Evolutionary conservation across 2,888 invertebrate species (phyloP).

Genomic region (Furcula furcula): DNA sequence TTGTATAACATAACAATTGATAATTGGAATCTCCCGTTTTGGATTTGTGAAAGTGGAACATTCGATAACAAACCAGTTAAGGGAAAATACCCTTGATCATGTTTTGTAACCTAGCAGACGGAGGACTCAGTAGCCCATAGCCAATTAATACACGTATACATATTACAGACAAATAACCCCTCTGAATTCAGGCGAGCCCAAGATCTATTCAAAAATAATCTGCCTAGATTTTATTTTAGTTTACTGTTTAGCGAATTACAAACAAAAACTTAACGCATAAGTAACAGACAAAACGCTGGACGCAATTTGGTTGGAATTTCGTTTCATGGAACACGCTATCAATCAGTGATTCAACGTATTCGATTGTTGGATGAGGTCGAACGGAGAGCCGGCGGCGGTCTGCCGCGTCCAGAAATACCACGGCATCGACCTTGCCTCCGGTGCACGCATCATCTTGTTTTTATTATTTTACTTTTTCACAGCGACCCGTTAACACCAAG

Average conservation of each 20-base stretch:
- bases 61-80: no score
- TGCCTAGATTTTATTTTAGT: neutral
- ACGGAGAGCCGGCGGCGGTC: conserved; percentile 37
- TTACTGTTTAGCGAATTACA: neutral
- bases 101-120: no score
- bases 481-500: conserved; percentile 57
- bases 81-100: no score
- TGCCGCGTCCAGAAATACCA: conserved; percentile 71
- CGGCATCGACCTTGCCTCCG: conserved; percentile 74
- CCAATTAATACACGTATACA: no score
- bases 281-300: conserved; percentile 39
- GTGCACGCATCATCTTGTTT: conserved; percentile 69
- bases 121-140: no score
- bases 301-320: conserved; percentile 44
- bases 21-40: conserved; percentile 6
- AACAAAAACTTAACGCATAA: neutral
- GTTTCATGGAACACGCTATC: conserved; percentile 56
- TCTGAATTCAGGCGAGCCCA: no score
- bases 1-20: conserved; percentile 13
- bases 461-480: conserved; percentile 69
- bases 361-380: conserved; percentile 49
- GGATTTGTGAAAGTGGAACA: no score
- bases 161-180: no score
- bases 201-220: no score
- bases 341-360: conserved; percentile 60